Conservation (phyloP, 2,888 invertebrate genomes). For the Coleophora flavipennella region DNA sequence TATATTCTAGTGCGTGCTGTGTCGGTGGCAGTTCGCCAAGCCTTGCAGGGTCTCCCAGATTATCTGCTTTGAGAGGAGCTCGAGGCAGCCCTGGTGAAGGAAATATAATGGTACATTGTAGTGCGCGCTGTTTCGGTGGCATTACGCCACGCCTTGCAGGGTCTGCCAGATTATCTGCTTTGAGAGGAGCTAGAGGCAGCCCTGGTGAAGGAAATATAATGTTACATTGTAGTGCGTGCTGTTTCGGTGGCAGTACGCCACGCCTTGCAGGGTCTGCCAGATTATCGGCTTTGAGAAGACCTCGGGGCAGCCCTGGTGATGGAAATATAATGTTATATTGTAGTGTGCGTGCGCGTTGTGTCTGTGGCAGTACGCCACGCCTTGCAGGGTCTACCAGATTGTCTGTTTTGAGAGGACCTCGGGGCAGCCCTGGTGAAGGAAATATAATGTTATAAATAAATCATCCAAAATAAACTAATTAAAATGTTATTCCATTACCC, state of each 20-base stretch:
- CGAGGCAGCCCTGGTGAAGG: slow-evolving; percentile 85
- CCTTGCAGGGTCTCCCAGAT: slow-evolving; percentile 97
- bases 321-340: too few relatives aligned
- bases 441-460: too few relatives aligned
- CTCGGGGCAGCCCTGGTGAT: slow-evolving; percentile 87
- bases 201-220: slow-evolving; percentile 49
- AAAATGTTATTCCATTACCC: too few relatives aligned
- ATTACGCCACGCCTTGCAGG: slow-evolving; percentile 94
- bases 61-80: slow-evolving; percentile 90
- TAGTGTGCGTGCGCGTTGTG: too few relatives aligned
- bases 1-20: too few relatives aligned
- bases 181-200: slow-evolving; percentile 91
- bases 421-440: slow-evolving; percentile 82
- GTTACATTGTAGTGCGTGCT: too few relatives aligned
- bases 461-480: slow-evolving; percentile 96
- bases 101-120: too few relatives aligned
- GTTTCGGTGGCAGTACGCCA: slow-evolving; percentile 97
- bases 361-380: slow-evolving; percentile 96
- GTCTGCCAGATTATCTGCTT: slow-evolving; percentile 97
- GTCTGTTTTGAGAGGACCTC: slow-evolving; percentile 93
- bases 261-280: slow-evolving; percentile 95
- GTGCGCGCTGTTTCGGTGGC: slow-evolving; percentile 96
- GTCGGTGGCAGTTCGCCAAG: slow-evolving; percentile 96
- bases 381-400: slow-evolving; percentile 95
- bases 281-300: slow-evolving; percentile 91